Base-by-base conservation (phyloP, 2,113 vertebrate species). In the Polypterus bichir region DNA sequence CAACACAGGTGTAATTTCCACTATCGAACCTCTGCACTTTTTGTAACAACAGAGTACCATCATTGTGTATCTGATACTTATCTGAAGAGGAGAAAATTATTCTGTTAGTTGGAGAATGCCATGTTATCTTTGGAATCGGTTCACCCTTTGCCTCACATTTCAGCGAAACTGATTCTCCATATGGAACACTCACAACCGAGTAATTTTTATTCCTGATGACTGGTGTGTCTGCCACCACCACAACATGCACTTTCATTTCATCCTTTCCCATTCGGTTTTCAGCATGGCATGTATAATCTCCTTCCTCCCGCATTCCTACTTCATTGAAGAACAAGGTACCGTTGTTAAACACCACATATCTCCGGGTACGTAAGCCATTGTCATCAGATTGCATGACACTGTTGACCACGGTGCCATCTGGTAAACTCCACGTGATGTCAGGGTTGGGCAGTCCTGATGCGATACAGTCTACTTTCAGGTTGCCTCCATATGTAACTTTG, bases 211-310 rank as follows among this genome's bases (percentile, higher is more conserved):
- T 80, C 3, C 69, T 81, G 73, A 92, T 88, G 52, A 74, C 60
- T 0, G 91, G 83, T 0, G 81, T 75, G 48, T 81, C 79, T 0
- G 85, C 66, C 56, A 85, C 74, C 44, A 83, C 84, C 68, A 90
- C 89, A 8, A 98, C 84, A 0, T 83, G 79, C 1, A 97, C 88
- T 9, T 81, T 88, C 94, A 93, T 96, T 71, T 92, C 86, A 53
- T 98, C 94, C 73, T 90, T 91, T 27, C 94, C 94, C 0, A 92
- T 75, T 67, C 85, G 88, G 74, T 98, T 98, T 56, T 94, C 80
- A 0, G 94, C 94, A 2, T 93, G 85, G 72, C 94, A 98, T 0
- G 89, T 98, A 71, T 98, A 98, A 70, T 93, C 86, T 0, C 94
- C 94, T 44, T 90, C 89, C 46, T 93, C 88, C 7, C 78, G 81